These are phyloP conservation scores for Cepaea nemoralis DNA, from an alignment of 1,140 invertebrate genomes.

Conservation along the genomic window DNA sequence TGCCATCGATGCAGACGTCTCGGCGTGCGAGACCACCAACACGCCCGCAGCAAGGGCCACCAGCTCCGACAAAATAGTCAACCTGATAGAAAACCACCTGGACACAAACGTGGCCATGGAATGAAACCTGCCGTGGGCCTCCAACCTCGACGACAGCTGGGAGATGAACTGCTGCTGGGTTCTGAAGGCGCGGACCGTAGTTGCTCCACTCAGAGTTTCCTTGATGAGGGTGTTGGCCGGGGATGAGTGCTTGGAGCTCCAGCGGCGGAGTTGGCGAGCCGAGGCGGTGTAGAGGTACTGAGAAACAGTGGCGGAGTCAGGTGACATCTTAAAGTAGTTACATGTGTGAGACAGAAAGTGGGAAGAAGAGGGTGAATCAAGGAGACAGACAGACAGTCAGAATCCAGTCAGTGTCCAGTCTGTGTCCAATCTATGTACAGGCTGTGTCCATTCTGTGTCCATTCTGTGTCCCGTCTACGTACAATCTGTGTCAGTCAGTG, in stretches of 20 bases:
- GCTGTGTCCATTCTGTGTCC: too few relatives aligned
- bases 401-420: too few relatives aligned
- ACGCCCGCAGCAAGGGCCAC: not conserved
- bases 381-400: too few relatives aligned
- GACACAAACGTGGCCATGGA: not conserved
- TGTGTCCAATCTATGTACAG: too few relatives aligned
- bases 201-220: conserved; percentile 1
- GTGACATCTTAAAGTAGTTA: too few relatives aligned
- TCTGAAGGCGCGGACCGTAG: not conserved
- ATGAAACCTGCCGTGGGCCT: not conserved
- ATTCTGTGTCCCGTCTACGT: too few relatives aligned
- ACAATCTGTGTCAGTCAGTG: too few relatives aligned
- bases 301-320: too few relatives aligned
- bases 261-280: not conserved
- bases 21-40: not conserved
- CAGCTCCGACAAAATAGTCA: not conserved
- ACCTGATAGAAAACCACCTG: not conserved
- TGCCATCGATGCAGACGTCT: not conserved
- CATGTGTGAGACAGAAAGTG: too few relatives aligned
- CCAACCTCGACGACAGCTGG: not conserved
- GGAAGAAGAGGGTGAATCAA: too few relatives aligned
- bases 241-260: not conserved
- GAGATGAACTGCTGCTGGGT: not conserved
- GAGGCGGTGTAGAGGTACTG: not conserved
- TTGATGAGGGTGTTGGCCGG: not conserved